Base-by-base conservation (phyloP, 2,113 vertebrate species). In the Rostratula benghalensis region DNA sequence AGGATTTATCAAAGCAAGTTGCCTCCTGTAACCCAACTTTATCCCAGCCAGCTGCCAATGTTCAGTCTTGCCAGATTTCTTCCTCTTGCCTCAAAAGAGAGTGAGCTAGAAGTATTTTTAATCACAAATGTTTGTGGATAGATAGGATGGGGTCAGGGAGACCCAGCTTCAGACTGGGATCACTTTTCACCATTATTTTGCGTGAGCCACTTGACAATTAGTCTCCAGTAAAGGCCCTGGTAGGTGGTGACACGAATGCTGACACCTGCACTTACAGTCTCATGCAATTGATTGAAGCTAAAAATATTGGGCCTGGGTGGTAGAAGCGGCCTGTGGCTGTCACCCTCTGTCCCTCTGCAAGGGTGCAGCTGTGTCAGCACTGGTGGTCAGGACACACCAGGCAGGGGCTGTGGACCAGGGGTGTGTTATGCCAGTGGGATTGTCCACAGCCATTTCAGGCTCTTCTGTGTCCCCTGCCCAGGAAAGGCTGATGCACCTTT, bases 331-430 rank as follows among this genome's bases (percentile, higher is more conserved):
- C 37, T 33, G 3, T 31, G 21, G 18, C 25, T 37, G 33, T 12
- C 8, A 11, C 2, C 7, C 22, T 35, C 14, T 48, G 22, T 8
- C 7, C 24, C 20, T 39, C 28, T 15, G 3, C 20, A 9, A 54
- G 10, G 28, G 9, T 18, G 57, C 50, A 43, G 59, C 3, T 2
- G 2, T 1, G 7, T 6, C 3, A 5, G 3, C n/a, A 13, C 43
- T 0, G 0, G 1, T 74, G 43, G 65, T 77, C 10, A 13, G 60
- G 17, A 31, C 21, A 3, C 0, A 0, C 11, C 8, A 0, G 16
- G 3, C 4, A 5, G 24, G 53, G 15, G 19, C 9, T 46, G 28
- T 0, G 1, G n/a, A 37, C 22, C 11, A 23, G 76, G 7, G 3
- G 1, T 22, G 18, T 0, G 2, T 15, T 13, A n/a, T 25, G 51